Percentiles rank a stretch among this genome's conserved stretches.
Evolutionary conservation across 2,113 vertebrate species (phyloP).

Genomic region (Ovibos moschatus): DNA sequence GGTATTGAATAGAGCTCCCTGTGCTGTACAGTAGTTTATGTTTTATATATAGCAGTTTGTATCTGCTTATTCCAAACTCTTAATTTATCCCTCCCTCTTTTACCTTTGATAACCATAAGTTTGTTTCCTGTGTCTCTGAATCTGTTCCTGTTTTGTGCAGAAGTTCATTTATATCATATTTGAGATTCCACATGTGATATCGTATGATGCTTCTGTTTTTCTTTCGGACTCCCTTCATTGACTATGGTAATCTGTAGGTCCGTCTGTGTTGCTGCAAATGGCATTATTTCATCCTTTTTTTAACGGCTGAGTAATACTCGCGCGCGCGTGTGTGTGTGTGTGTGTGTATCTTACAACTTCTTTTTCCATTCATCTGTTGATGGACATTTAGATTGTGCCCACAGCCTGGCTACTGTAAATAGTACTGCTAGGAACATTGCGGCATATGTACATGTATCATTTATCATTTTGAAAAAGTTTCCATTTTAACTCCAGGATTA

Average conservation of each 20-base stretch:
- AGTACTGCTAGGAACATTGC: neutral
- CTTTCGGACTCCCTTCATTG: neutral
- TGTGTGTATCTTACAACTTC: neutral
- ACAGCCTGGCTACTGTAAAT: neutral
- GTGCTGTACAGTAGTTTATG: neutral
- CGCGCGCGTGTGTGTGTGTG: neutral
- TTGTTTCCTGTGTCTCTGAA: neutral
- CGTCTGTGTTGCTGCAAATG: neutral
- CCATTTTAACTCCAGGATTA: neutral
- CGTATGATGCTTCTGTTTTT: neutral
- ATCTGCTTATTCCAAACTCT: neutral
- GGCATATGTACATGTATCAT: neutral
- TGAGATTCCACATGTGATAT: neutral
- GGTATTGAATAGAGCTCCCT: neutral
- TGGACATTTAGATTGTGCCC: neutral
- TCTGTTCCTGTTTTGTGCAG: neutral
- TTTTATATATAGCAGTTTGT: neutral
- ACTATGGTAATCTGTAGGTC: neutral
- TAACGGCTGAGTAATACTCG: neutral
- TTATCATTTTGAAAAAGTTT: neutral
- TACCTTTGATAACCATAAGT: neutral
- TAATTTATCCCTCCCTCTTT: neutral
- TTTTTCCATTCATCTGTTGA: neutral
- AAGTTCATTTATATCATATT: neutral
- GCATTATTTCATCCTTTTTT: neutral